Evolutionary conservation across 2,113 vertebrate species (phyloP).

Genomic region (Sialia sialis): DNA sequence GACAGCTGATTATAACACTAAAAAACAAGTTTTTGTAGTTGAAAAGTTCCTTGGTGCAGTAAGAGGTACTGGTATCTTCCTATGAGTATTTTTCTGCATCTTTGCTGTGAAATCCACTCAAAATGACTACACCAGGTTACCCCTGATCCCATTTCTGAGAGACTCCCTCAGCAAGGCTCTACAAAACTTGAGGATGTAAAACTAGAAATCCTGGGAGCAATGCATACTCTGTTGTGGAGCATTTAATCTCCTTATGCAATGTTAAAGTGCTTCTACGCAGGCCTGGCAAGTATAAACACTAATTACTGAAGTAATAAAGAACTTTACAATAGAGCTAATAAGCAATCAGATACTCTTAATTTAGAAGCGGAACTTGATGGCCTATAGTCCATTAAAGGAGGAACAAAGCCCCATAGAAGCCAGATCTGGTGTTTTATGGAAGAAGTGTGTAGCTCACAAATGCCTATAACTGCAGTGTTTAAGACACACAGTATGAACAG

Average conservation of each 20-base stretch:
- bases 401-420: neutral
- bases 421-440: neutral
- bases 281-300: neutral
- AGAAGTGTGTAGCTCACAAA: neutral
- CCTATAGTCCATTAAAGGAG: neutral
- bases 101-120: neutral
- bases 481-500: neutral
- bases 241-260: neutral
- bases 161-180: neutral
- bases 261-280: neutral
- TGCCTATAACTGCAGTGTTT: neutral
- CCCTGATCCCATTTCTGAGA: neutral
- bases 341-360: neutral
- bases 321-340: neutral
- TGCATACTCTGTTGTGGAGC: neutral
- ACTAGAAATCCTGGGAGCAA: neutral
- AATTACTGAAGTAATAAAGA: constrained; percentile 12
- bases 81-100: neutral
- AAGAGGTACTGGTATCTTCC: neutral
- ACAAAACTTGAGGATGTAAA: neutral
- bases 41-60: neutral
- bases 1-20: neutral
- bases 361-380: neutral
- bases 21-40: neutral
- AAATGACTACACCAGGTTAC: neutral